Conservation (phyloP, 2,113 vertebrate genomes). For the Hepsetus odoe region DNA sequence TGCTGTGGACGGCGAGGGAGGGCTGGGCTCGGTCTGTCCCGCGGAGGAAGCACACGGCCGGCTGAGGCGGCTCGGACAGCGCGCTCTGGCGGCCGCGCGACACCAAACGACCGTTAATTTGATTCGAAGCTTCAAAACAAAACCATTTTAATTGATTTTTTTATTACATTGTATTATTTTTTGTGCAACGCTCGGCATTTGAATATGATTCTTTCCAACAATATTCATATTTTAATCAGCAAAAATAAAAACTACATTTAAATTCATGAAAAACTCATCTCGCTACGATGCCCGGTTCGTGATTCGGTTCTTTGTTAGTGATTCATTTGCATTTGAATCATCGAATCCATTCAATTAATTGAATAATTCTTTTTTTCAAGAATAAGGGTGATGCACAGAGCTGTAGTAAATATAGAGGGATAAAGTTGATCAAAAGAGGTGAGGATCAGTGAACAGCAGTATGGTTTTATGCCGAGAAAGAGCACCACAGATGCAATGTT, state of each 20-base stretch:
- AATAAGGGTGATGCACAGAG: no score
- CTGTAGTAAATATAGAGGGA: no score
- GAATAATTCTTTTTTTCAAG: background rate
- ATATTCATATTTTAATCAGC: background rate
- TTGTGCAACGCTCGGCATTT: no score
- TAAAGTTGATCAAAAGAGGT: background rate
- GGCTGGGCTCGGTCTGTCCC: slow-evolving; percentile 6
- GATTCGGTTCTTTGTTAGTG: background rate
- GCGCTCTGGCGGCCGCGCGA: background rate
- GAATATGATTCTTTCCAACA: no score
- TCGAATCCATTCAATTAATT: background rate
- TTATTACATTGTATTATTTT: no score
- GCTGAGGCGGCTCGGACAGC: background rate
- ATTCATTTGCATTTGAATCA: background rate
- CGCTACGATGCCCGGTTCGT: background rate
- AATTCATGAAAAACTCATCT: no score
- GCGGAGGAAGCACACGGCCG: slow-evolving; percentile 2
- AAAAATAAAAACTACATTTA: no score
- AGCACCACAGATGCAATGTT: no score
- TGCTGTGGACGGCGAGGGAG: slow-evolving; percentile 50
- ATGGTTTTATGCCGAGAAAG: no score
- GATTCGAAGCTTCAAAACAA: background rate
- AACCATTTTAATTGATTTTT: no score
- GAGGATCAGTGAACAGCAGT: no score
- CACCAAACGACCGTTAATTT: background rate